A percentile compares a stretch with the other conserved stretches of the same genome.
These are phyloP conservation scores for Botrylloides violaceus DNA, from an alignment of 23 tunicate species.

Conservation along the genomic window DNA sequence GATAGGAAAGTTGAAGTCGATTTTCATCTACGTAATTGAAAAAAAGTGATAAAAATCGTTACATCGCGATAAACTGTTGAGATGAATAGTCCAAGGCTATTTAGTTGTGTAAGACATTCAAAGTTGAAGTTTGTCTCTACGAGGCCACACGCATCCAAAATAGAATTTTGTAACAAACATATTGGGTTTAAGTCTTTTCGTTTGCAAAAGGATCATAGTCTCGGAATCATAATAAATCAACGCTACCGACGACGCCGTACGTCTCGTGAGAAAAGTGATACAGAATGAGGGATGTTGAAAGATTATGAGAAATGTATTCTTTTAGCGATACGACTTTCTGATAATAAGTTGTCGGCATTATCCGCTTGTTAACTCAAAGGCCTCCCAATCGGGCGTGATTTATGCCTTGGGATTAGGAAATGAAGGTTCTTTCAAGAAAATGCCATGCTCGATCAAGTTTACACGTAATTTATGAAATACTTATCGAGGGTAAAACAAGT, in stretches of 20 bases:
- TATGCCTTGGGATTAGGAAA: background rate
- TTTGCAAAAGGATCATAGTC: background rate
- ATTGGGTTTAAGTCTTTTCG: background rate
- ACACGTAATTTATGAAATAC: slow-evolving; percentile 8
- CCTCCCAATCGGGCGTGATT: slow-evolving; percentile 15
- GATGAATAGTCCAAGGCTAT: background rate
- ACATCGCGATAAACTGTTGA: background rate
- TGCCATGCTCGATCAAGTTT: slow-evolving; percentile 3
- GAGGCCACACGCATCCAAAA: background rate
- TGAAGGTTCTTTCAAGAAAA: background rate
- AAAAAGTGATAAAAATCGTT: background rate
- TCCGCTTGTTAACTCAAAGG: slow-evolving; percentile 1
- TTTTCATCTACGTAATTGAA: background rate
- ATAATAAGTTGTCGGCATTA: slow-evolving; percentile 2
- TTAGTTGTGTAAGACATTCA: background rate
- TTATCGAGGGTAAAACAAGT: slow-evolving; percentile 10
- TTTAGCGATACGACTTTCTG: background rate
- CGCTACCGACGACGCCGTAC: slow-evolving; percentile 1
- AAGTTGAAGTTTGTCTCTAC: background rate
- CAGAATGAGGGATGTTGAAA: background rate
- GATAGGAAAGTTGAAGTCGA: background rate
- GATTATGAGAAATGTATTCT: background rate
- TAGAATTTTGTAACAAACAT: background rate
- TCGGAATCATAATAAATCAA: background rate
- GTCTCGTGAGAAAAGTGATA: slow-evolving; percentile 1